Conservation (phyloP, 2,113 vertebrate genomes). For the Caretta caretta region DNA sequence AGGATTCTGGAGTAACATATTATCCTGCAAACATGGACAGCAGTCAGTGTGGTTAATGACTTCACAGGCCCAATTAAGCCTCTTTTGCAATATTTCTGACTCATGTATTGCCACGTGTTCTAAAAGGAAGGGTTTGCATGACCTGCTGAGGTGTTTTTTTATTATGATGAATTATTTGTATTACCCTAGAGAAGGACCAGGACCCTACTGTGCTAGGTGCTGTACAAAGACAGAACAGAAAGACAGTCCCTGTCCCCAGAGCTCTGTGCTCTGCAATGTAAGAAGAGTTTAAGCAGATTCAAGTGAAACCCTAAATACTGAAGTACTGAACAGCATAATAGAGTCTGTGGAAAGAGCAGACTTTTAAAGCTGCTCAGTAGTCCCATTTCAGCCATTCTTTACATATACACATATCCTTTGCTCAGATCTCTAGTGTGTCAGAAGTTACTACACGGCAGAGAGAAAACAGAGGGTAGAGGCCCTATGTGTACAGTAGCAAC, state of each 20-base stretch:
- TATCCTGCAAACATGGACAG: neutral
- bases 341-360: neutral
- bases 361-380: neutral
- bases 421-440: neutral
- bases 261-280: neutral
- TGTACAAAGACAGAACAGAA: neutral
- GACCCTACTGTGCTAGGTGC: rapidly evolving
- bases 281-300: neutral
- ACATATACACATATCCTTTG: neutral
- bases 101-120: neutral
- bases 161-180: neutral
- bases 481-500: neutral
- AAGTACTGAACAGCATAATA: neutral
- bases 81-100: neutral
- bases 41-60: neutral
- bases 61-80: neutral
- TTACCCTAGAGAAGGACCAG: neutral
- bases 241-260: neutral
- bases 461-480: conserved; percentile 30
- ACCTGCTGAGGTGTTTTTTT: neutral
- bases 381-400: neutral
- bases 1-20: neutral
- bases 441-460: neutral
- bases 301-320: neutral
- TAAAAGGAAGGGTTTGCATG: neutral